Percentiles rank a stretch among this genome's conserved stretches.
These are phyloP conservation scores for Heliopora coerulea DNA, from an alignment of 92 coral and sea anemone species.

Conservation along the genomic window DNA sequence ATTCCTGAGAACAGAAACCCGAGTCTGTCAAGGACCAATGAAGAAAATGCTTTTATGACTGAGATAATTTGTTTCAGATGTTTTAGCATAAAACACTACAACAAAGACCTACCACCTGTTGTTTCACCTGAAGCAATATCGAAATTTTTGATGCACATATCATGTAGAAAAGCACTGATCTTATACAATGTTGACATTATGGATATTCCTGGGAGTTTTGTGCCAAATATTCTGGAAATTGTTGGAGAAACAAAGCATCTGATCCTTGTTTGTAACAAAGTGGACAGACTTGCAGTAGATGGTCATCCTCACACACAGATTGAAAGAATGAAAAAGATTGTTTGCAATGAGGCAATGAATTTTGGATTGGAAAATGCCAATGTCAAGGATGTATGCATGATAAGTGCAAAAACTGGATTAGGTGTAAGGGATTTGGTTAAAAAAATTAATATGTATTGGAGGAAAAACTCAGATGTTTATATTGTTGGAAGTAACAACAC, in stretches of 20 bases:
- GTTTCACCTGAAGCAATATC: constrained; percentile 53
- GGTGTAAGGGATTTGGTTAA: constrained; percentile 68
- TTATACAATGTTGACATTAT: constrained; percentile 76
- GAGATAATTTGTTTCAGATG: constrained; percentile 73
- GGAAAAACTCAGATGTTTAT: constrained; percentile 77
- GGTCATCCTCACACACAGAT: constrained; percentile 70
- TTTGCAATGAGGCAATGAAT: constrained; percentile 53
- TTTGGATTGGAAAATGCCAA: constrained; percentile 79
- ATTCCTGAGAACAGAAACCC: constrained; percentile 66
- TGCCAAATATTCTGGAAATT: constrained; percentile 60
- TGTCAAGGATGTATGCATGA: constrained; percentile 62
- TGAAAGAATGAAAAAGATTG: constrained; percentile 49
- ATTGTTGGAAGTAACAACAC: constrained; percentile 80
- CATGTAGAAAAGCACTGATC: constrained; percentile 74
- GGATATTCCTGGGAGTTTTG: constrained; percentile 79
- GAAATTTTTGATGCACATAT: constrained; percentile 61
- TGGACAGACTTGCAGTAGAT: constrained; percentile 82
- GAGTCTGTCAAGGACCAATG: not conserved
- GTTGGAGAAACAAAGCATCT: constrained; percentile 90
- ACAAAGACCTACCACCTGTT: constrained; percentile 58
- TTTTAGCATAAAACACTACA: constrained; percentile 74
- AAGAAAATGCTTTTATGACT: constrained; percentile 13
- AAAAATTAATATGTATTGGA: constrained; percentile 73
- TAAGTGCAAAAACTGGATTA: constrained; percentile 89
- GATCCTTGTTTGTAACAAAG: constrained; percentile 79